Conservation (phyloP, 2,113 vertebrate genomes). For the Hipposideros armiger region DNA sequence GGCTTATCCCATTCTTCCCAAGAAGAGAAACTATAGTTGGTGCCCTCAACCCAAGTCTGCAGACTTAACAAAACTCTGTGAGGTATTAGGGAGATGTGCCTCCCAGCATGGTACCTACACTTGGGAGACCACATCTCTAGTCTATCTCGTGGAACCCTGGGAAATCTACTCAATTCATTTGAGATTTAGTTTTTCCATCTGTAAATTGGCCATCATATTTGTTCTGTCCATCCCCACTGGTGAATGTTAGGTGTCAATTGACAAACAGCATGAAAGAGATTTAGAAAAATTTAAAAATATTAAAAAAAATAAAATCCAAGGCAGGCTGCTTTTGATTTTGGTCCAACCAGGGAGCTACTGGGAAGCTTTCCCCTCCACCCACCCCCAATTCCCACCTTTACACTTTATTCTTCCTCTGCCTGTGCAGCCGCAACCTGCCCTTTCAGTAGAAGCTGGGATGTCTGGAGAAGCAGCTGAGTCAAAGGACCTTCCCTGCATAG, state of each 20-base stretch:
- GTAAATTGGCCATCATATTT: background rate
- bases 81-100: rapidly evolving
- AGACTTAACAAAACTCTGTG: background rate
- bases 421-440: background rate
- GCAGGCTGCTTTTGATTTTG: background rate
- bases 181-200: background rate
- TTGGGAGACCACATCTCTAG: background rate
- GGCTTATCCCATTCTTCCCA: background rate
- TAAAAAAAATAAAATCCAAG: background rate
- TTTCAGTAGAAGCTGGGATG: background rate
- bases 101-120: too few relatives aligned
- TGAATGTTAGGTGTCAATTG: background rate
- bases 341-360: background rate
- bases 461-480: background rate
- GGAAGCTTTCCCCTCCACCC: background rate
- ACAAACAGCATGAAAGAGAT: background rate
- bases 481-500: background rate
- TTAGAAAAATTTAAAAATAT: background rate
- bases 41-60: too few relatives aligned
- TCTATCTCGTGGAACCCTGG: background rate
- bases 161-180: background rate
- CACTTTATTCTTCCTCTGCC: background rate
- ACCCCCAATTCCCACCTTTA: background rate
- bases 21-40: background rate
- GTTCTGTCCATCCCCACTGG: background rate